Evolutionary conservation across 2,113 vertebrate genomes (phyloP).

Genomic region (Psilopsiagon aymara): DNA sequence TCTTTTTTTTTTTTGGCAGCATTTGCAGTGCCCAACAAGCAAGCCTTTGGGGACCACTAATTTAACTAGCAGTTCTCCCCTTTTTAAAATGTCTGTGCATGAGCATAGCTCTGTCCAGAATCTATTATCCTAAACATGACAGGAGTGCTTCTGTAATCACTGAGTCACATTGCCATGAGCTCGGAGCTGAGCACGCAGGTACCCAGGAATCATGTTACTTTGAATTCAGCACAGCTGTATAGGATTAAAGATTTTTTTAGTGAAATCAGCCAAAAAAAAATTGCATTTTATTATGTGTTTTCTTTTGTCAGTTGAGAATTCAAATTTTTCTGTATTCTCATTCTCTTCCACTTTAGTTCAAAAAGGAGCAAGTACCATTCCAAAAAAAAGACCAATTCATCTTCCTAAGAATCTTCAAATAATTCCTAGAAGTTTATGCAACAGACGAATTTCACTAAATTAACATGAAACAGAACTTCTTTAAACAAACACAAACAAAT

Average conservation of each 20-base stretch:
- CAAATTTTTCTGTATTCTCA: background rate
- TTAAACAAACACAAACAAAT: conserved; percentile 58
- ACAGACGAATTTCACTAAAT: conserved; percentile 25
- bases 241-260: background rate
- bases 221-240: background rate
- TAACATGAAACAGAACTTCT: conserved; percentile 48
- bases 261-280: background rate
- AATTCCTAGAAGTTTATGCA: conserved; percentile 63
- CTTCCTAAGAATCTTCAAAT: conserved; percentile 52
- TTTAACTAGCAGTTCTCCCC: background rate
- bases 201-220: fast-evolving
- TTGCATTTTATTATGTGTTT: conserved; percentile 1
- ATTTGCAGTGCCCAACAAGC: background rate
- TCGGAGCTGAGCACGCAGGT: background rate
- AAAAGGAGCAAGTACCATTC: conserved; percentile 21
- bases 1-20: background rate
- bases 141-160: background rate
- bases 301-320: background rate
- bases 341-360: conserved; percentile 35
- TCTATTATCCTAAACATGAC: background rate
- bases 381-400: conserved; percentile 44
- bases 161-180: fast-evolving
- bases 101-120: background rate
- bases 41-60: background rate
- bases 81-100: fast-evolving